phyloP scores from a whole-genome alignment of 2,113 vertebrate species.

The Uropsilus gracilis region DNA sequence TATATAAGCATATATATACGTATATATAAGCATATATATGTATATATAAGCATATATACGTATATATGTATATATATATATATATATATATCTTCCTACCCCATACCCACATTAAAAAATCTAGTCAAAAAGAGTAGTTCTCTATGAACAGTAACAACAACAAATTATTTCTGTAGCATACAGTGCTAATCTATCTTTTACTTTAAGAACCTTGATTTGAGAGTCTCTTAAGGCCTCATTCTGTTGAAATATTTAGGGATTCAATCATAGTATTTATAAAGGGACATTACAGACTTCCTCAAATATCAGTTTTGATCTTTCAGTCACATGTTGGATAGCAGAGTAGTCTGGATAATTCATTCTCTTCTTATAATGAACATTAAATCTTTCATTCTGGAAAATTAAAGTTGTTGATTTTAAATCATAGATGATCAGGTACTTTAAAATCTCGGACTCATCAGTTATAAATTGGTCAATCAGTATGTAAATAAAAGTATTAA shows the following conservation, averaged over 20 bases:
- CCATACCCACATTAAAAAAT: neutral
- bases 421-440: neutral
- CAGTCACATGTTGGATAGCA: neutral
- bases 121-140: neutral
- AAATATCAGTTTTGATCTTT: neutral
- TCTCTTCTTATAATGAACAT: neutral
- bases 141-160: neutral
- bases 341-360: neutral
- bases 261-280: neutral
- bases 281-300: slow-evolving; percentile 7
- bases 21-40: no score
- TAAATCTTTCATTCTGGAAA: slow-evolving; percentile 19
- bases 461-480: neutral
- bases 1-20: neutral
- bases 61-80: no score
- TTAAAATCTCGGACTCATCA: neutral
- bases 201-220: no score
- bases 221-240: no score
- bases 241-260: neutral
- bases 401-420: slow-evolving; percentile 7
- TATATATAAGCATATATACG: no score
- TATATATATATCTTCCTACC: no score
- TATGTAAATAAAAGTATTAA: slow-evolving; percentile 5
- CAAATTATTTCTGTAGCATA: neutral
- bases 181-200: neutral